phyloP scores from a whole-genome alignment of 35 echinoderm and acorn worm species.

The Eucidaris tribuloides region DNA sequence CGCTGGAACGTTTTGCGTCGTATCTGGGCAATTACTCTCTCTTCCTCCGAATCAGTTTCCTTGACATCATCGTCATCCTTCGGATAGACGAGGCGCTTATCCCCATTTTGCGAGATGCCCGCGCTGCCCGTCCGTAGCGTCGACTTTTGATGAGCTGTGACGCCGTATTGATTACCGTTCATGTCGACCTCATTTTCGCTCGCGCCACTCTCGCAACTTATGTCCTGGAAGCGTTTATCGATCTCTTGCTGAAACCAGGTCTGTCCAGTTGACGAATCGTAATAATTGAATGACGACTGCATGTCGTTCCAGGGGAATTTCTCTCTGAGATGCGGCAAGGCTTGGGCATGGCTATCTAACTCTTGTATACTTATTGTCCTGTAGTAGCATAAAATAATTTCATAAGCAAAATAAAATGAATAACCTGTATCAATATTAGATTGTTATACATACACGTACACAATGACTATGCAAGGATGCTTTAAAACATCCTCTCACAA shows the following conservation, averaged over 20 bases:
- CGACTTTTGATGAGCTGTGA: neutral
- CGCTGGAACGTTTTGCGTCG: conserved; percentile 66
- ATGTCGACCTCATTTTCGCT: neutral
- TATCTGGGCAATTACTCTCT: conserved; percentile 42
- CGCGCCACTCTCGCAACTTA: neutral
- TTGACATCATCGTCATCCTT: neutral
- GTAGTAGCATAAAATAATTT: too few relatives aligned
- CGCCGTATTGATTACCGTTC: neutral
- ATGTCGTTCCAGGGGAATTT: conserved; percentile 60
- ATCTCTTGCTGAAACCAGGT: conserved; percentile 19
- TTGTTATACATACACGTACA: too few relatives aligned
- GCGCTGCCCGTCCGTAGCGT: neutral
- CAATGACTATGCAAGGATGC: too few relatives aligned
- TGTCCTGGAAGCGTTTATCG: neutral
- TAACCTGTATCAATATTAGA: too few relatives aligned
- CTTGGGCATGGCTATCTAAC: conserved; percentile 69
- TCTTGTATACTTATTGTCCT: conserved; percentile 60
- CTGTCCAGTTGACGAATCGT: conserved; percentile 3
- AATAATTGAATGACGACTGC: conserved; percentile 18
- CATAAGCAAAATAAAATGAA: too few relatives aligned
- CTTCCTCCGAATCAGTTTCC: conserved; percentile 22
- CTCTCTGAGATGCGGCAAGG: conserved; percentile 65
- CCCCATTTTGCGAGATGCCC: neutral
- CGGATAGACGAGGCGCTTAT: neutral
- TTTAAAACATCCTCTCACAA: too few relatives aligned